Conservation (phyloP, 2,888 invertebrate genomes). For the Hipparchia semele region DNA sequence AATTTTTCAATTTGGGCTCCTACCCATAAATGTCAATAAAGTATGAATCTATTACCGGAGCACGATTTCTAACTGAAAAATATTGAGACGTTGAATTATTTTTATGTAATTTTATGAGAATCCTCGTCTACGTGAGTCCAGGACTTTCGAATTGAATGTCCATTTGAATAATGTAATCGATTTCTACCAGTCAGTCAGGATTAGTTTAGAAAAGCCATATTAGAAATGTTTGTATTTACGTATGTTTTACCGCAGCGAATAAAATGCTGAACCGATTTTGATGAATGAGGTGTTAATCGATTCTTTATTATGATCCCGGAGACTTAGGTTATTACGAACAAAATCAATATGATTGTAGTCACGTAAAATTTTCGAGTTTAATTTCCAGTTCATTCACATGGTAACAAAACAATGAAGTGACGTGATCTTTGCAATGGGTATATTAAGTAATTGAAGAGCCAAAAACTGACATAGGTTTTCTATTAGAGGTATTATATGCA, state of each 20-base stretch:
- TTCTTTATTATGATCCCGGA: too few relatives aligned
- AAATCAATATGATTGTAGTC: too few relatives aligned
- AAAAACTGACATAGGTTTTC: too few relatives aligned
- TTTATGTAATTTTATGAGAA: slow-evolving; percentile 8
- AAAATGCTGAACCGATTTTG: not conserved
- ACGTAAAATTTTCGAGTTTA: too few relatives aligned
- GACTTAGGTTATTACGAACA: too few relatives aligned
- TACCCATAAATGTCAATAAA: slow-evolving; percentile 22
- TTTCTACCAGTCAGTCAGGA: not conserved
- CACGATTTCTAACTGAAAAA: slow-evolving; percentile 15
- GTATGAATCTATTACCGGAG: slow-evolving; percentile 21
- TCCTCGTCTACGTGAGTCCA: not conserved
- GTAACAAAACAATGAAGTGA: too few relatives aligned
- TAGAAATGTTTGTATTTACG: not conserved
- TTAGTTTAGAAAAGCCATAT: not conserved
- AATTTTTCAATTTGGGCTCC: slow-evolving; percentile 14
- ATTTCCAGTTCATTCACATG: too few relatives aligned
- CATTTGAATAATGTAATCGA: not conserved
- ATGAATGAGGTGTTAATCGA: not conserved
- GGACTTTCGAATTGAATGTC: slow-evolving; percentile 1
- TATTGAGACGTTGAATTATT: slow-evolving; percentile 19
- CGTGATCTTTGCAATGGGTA: too few relatives aligned
- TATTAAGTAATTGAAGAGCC: too few relatives aligned
- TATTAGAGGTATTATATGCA: too few relatives aligned
- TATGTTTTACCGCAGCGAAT: not conserved